Percentiles rank a stretch among this genome's conserved stretches.
These are phyloP conservation scores for Strigamia maritima DNA, from an alignment of 2,888 invertebrate genomes.

Conservation along the genomic window DNA sequence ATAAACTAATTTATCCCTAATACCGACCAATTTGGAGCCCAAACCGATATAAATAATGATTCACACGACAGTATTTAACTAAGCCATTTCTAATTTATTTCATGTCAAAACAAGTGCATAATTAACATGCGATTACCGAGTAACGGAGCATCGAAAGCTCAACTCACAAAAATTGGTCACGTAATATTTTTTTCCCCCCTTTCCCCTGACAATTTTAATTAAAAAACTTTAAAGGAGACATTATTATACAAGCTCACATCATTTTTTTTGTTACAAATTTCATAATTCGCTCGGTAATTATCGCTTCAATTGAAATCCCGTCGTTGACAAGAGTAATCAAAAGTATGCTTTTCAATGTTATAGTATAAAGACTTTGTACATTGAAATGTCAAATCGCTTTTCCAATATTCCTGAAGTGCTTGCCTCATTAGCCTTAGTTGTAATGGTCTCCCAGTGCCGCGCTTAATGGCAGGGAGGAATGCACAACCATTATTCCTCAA, in stretches of 20 bases:
- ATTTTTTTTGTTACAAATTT: background rate
- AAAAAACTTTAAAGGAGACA: background rate
- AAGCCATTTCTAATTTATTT: constrained; percentile 38
- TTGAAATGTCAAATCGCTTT: constrained; percentile 34
- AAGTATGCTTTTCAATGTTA: constrained; percentile 22
- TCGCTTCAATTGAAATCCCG: constrained; percentile 23
- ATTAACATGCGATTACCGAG: constrained; percentile 39
- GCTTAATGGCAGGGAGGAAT: constrained; percentile 32
- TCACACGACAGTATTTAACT: constrained; percentile 2
- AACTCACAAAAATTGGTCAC: background rate
- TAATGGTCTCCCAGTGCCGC: constrained; percentile 34
- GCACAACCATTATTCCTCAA: constrained; percentile 34
- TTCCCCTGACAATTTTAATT: background rate
- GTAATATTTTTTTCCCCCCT: constrained; percentile 9
- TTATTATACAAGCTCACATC: background rate
- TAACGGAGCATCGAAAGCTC: background rate
- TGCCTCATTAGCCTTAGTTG: constrained; percentile 34
- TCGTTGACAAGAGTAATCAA: constrained; percentile 28
- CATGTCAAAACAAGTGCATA: constrained; percentile 35
- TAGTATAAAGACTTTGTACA: constrained; percentile 11
- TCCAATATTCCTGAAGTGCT: constrained; percentile 32
- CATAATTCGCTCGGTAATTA: constrained; percentile 12
- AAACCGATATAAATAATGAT: constrained; percentile 30
- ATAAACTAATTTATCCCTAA: constrained; percentile 13
- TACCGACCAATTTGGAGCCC: constrained; percentile 13